Evolutionary conservation across 2,888 invertebrate genomes (phyloP).

Genomic region (Lypha dubia): DNA sequence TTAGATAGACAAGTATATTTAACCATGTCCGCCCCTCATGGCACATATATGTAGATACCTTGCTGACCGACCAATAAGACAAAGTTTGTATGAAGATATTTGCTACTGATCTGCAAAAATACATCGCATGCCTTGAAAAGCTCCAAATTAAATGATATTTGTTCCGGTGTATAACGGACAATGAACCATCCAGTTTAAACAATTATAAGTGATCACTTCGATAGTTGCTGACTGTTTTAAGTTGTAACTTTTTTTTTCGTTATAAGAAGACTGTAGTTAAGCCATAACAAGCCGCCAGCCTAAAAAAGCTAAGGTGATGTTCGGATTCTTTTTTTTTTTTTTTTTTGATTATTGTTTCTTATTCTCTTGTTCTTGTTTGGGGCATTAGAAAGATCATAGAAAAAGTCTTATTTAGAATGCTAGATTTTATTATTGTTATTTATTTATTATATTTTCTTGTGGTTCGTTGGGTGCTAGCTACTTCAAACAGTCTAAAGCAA

Average conservation of each 20-base stretch:
- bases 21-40: too few relatives aligned
- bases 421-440: not conserved
- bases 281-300: slow-evolving; percentile 5
- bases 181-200: slow-evolving; percentile 45
- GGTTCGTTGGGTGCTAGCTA: slow-evolving; percentile 17
- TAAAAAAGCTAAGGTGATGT: slow-evolving; percentile 35
- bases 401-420: slow-evolving; percentile 43
- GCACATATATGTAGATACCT: too few relatives aligned
- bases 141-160: not conserved
- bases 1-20: too few relatives aligned
- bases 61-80: too few relatives aligned
- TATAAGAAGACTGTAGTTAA: slow-evolving; percentile 12
- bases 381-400: slow-evolving; percentile 52
- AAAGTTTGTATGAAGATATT: too few relatives aligned
- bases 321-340: too few relatives aligned
- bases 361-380: not conserved
- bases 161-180: slow-evolving; percentile 18
- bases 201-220: slow-evolving; percentile 25
- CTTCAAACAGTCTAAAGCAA: slow-evolving; percentile 11
- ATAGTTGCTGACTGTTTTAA: slow-evolving; percentile 6
- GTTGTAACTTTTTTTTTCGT: slow-evolving; percentile 1
- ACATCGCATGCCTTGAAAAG: too few relatives aligned
- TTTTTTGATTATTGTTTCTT: not conserved
- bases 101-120: too few relatives aligned
- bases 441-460: too few relatives aligned